Evolutionary conservation across 1,140 invertebrate genomes (phyloP), one percentile per base, ranked within the genome.

Genomic region (Aphaenogaster ashmeadi): DNA sequence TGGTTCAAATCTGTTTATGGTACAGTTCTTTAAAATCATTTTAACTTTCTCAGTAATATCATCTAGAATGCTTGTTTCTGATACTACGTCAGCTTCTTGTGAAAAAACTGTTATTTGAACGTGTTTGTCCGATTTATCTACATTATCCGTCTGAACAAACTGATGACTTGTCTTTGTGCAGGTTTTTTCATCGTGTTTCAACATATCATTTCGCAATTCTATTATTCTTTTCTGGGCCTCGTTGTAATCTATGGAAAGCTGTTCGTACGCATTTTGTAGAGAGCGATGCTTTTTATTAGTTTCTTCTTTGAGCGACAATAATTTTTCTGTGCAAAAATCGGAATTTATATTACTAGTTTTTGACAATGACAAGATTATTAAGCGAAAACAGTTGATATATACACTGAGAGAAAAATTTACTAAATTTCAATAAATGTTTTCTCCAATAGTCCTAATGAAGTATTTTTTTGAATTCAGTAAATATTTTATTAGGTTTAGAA

Each of bases 251-350:
- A 93, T 85, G 69, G 95, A 95, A 0, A 96, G 80, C 5, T 92
- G 90, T 41, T 95, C 95, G 74, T 95, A 95, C 0, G 95, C 94
- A 52, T 89, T 91, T 88, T 95, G 94, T 44, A 96, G 91, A 11
- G 89, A 87, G 9, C 94, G 92, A 77, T 95, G 93, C 71, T 97
- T 97, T n/a, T 96, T 95, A 71, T 96, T 96, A n/a, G 97, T 90
- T 80, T 97, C 96, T 21, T 96, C 96, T 93, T 97, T 97, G n/a
- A 97, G 90, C 0, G 95, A 92, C 21, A 97, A 91, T 18, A 97
- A 89, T 92, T 96, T 96, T 72, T 97, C 97, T 96, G 89, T 11
- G 92, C 62, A 62, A 69, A 62, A 69, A 47, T 52, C 5, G 5
- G 3, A 64, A 64, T 77, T 74, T 41, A 21, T 50, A 3, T 50